These are phyloP conservation scores for Sinosuthora webbiana DNA, from an alignment of 2,113 vertebrate genomes.

Conservation along the genomic window DNA sequence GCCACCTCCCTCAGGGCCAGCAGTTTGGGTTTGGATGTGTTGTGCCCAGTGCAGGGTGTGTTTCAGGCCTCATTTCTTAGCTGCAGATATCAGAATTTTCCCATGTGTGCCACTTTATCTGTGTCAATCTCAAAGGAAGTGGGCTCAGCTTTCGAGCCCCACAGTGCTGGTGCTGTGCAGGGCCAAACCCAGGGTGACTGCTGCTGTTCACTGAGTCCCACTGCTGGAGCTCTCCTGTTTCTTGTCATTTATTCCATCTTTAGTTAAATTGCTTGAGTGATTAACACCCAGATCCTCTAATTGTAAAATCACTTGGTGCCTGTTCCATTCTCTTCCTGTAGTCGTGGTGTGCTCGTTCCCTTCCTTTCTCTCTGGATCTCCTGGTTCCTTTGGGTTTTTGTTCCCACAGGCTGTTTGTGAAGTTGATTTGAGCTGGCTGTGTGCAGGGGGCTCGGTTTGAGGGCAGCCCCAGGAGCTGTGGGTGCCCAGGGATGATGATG, in stretches of 20 bases:
- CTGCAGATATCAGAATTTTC: background rate
- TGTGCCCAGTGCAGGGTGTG: background rate
- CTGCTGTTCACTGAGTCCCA: background rate
- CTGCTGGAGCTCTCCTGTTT: background rate
- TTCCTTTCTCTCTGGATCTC: background rate
- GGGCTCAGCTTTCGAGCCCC: background rate
- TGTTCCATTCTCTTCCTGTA: background rate
- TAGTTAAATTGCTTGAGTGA: background rate
- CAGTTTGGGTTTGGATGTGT: background rate
- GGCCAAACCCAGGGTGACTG: background rate
- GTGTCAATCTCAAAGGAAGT: background rate
- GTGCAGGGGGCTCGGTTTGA: background rate
- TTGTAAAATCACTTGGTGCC: background rate
- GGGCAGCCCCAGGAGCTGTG: background rate
- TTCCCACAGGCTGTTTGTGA: background rate
- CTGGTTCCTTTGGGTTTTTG: background rate
- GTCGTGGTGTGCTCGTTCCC: background rate
- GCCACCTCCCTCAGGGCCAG: background rate
- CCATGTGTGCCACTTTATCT: background rate
- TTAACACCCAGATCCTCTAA: background rate
- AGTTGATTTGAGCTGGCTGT: background rate
- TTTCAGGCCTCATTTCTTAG: background rate
- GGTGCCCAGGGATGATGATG: background rate
- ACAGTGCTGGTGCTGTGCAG: background rate
- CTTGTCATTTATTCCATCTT: background rate